Conservation (phyloP, 2,888 invertebrate species). For the Agonopterix subpropinquella region DNA sequence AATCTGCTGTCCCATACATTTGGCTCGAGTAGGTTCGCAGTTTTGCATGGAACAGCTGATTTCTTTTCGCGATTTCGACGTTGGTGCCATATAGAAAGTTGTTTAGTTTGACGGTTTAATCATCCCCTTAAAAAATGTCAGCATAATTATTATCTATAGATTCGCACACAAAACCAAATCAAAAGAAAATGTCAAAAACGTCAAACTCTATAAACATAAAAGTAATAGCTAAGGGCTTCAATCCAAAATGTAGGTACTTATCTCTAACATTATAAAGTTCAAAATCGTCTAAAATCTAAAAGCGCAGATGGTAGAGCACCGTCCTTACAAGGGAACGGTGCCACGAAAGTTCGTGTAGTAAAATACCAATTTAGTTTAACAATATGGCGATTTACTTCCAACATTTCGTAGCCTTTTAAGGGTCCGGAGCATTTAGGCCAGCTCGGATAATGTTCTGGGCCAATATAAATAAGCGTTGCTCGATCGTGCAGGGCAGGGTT, state of each 20-base stretch:
- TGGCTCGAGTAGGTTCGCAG: too few relatives aligned
- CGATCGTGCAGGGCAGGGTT: slow-evolving; percentile 18
- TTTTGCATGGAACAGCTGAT: too few relatives aligned
- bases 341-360: slow-evolving; percentile 61
- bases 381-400: slow-evolving; percentile 64
- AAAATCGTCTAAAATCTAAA: neutral
- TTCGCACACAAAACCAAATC: too few relatives aligned
- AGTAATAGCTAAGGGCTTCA: too few relatives aligned
- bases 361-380: slow-evolving; percentile 70
- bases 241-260: neutral
- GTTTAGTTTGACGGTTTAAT: too few relatives aligned
- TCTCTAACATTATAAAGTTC: neutral
- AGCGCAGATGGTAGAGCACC: neutral
- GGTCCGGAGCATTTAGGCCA: slow-evolving; percentile 53
- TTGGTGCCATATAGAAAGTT: too few relatives aligned
- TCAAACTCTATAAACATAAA: too few relatives aligned
- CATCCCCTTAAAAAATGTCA: too few relatives aligned
- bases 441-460: slow-evolving; percentile 44
- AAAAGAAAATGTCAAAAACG: too few relatives aligned
- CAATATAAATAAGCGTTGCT: slow-evolving; percentile 38
- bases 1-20: too few relatives aligned
- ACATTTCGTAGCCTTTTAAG: slow-evolving; percentile 61
- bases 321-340: slow-evolving; percentile 45
- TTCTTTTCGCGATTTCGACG: too few relatives aligned
- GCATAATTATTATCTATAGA: too few relatives aligned